These are phyloP conservation scores for Rhingia campestris DNA, from an alignment of 2,888 invertebrate genomes.

Conservation along the genomic window DNA sequence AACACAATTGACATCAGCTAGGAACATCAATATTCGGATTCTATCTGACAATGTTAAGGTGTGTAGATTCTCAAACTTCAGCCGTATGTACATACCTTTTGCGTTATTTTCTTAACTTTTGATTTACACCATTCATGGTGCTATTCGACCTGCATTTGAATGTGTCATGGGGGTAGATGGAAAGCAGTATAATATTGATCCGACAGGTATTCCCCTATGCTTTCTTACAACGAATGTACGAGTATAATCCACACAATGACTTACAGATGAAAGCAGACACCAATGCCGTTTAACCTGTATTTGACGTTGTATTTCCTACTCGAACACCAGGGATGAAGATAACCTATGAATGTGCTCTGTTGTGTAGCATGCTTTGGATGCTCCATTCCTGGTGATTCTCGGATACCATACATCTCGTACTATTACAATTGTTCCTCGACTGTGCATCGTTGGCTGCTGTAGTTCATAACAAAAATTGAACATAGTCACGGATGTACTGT, in stretches of 20 bases:
- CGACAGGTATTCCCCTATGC: slow-evolving; percentile 29
- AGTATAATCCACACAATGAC: slow-evolving; percentile 19
- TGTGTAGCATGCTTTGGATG: not conserved
- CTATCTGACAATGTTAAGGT: too few relatives aligned
- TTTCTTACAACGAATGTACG: slow-evolving; percentile 33
- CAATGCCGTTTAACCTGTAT: slow-evolving; percentile 42
- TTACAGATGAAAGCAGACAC: slow-evolving; percentile 13
- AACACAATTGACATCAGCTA: too few relatives aligned
- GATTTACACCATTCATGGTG: not conserved
- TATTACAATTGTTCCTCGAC: slow-evolving; percentile 21
- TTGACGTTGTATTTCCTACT: slow-evolving; percentile 35
- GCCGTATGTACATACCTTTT: too few relatives aligned
- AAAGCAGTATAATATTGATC: slow-evolving; percentile 14
- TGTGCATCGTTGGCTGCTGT: not conserved
- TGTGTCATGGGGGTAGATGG: slow-evolving; percentile 10
- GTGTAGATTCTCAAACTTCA: too few relatives aligned
- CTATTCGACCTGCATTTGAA: slow-evolving; percentile 44
- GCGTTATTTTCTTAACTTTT: not conserved
- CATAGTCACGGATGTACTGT: slow-evolving; percentile 24
- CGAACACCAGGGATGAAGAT: slow-evolving; percentile 24
- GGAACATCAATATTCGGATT: too few relatives aligned
- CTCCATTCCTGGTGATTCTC: slow-evolving; percentile 24
- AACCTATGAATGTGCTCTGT: slow-evolving; percentile 16
- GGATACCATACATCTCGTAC: slow-evolving; percentile 2
- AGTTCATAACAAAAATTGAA: slow-evolving; percentile 28